Percentiles rank a stretch among this genome's conserved stretches.
Conservation (phyloP, 2,113 vertebrate genomes). For the Acrocephalus arundinaceus region DNA sequence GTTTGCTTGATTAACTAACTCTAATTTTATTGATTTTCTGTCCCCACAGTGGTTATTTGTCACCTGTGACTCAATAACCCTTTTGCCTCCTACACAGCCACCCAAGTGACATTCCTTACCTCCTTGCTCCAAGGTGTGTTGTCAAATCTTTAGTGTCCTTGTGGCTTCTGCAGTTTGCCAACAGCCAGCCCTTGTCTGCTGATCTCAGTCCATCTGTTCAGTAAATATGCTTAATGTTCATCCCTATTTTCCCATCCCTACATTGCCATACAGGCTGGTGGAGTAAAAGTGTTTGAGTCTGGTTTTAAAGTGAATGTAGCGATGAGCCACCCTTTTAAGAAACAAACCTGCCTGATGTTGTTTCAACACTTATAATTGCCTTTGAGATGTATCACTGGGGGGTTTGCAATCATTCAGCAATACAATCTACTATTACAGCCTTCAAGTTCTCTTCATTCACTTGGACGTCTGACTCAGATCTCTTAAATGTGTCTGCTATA, state of each 20-base stretch:
- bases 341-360: not conserved
- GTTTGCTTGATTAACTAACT: not conserved
- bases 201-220: not conserved
- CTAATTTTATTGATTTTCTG: not conserved
- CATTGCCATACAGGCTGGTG: not conserved
- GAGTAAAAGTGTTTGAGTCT: not conserved
- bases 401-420: not conserved
- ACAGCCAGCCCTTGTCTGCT: not conserved
- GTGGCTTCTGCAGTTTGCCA: not conserved
- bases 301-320: not conserved
- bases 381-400: not conserved
- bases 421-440: not conserved
- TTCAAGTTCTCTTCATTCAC: not conserved
- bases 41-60: not conserved
- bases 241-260: not conserved
- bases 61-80: not conserved
- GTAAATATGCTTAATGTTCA: not conserved
- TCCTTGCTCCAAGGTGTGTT: rapidly evolving
- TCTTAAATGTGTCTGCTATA: not conserved
- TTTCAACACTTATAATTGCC: not conserved
- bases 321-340: rapidly evolving
- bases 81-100: not conserved
- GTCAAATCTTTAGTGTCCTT: not conserved
- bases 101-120: not conserved
- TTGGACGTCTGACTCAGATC: not conserved